Evolutionary conservation across 2,888 invertebrate genomes (phyloP).

Genomic region (Torymus auratus): DNA sequence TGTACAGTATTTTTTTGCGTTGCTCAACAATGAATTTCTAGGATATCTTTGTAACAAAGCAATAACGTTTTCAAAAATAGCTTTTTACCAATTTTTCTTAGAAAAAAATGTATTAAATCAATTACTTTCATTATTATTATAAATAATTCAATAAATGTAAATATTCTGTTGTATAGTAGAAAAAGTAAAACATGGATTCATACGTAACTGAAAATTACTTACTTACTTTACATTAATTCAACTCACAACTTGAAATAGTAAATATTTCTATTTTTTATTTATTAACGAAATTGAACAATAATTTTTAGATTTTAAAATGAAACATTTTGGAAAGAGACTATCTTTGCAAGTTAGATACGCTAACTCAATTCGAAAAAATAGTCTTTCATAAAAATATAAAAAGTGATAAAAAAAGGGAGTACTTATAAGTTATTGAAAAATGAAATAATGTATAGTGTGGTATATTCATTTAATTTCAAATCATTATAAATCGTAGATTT

Average conservation of each 20-base stretch:
- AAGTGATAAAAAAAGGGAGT: neutral
- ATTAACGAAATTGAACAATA: conserved; percentile 42
- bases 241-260: conserved; percentile 60
- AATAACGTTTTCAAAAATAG: conserved; percentile 54
- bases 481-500: neutral
- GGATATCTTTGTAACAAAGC: conserved; percentile 58
- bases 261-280: conserved; percentile 56
- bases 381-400: conserved; percentile 35
- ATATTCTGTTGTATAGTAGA: conserved; percentile 58
- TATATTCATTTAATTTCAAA: conserved; percentile 20
- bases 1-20: conserved; percentile 56
- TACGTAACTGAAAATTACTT: conserved; percentile 54
- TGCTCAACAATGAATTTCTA: conserved; percentile 48
- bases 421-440: conserved; percentile 35
- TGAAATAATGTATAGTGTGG: conserved; percentile 30
- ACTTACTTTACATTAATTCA: conserved; percentile 63
- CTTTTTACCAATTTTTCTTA: conserved; percentile 49
- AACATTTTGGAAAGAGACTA: conserved; percentile 31
- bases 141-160: conserved; percentile 55
- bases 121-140: conserved; percentile 41
- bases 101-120: conserved; percentile 43
- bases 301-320: conserved; percentile 32
- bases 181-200: conserved; percentile 53
- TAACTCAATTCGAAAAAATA: conserved; percentile 5
- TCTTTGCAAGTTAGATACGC: neutral